These are phyloP conservation scores for Pseudopodoces humilis DNA, from an alignment of 2,113 vertebrate genomes.

Conservation along the genomic window DNA sequence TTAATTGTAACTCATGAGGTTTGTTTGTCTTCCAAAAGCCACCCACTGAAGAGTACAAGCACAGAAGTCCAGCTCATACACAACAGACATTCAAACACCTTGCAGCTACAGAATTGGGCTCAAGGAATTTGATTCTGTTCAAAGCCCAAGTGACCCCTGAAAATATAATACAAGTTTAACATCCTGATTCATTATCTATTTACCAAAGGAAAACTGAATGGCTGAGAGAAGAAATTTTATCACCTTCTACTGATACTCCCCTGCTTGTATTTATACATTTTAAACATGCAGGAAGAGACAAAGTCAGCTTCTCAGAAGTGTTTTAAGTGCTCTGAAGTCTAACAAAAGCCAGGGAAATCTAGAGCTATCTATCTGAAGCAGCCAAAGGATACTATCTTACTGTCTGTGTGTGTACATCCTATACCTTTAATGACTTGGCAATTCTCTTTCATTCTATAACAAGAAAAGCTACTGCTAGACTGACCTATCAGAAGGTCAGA, in stretches of 20 bases:
- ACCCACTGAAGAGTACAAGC: not conserved
- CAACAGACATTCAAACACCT: not conserved
- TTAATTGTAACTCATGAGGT: not conserved
- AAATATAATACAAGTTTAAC: not conserved
- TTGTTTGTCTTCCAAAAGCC: not conserved
- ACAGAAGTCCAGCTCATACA: not conserved
- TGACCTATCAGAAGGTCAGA: not conserved
- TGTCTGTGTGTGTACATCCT: not conserved
- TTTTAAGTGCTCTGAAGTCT: not conserved
- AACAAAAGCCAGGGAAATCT: slow-evolving; percentile 16
- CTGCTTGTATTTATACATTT: not conserved
- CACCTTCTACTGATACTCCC: not conserved
- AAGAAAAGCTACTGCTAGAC: not conserved
- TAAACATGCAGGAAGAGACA: not conserved
- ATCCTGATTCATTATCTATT: not conserved
- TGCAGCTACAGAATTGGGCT: not conserved
- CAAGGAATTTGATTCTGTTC: not conserved
- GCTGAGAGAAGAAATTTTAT: not conserved
- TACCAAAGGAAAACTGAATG: not conserved
- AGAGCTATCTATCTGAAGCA: not conserved
- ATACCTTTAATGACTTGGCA: not conserved
- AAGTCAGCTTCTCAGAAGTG: not conserved
- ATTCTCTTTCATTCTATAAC: not conserved
- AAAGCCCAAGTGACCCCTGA: not conserved
- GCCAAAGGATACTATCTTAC: not conserved